Percentiles rank a stretch among this genome's conserved stretches.
These are phyloP conservation scores for Carollia perspicillata DNA, from an alignment of 2,113 vertebrate genomes.

Conservation along the genomic window DNA sequence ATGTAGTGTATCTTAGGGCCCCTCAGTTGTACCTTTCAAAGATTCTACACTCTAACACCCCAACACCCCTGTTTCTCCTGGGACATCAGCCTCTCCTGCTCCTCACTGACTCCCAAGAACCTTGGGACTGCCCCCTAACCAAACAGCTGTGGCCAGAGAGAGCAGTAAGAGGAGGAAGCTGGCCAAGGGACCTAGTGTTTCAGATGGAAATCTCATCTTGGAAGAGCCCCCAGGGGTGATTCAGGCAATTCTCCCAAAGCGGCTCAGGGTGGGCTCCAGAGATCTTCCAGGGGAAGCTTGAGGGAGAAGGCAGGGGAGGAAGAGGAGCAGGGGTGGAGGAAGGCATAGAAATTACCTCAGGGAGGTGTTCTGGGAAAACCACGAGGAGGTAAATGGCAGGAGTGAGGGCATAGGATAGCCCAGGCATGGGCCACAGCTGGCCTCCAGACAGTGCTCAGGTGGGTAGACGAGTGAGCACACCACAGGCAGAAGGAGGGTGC, in stretches of 20 bases:
- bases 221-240: background rate
- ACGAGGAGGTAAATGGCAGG: background rate
- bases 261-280: too few relatives aligned
- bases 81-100: background rate
- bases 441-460: rapidly evolving
- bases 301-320: rapidly evolving
- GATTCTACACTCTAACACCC: background rate
- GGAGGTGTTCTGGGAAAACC: background rate
- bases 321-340: background rate
- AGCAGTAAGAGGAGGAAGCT: background rate
- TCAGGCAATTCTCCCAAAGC: background rate
- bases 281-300: background rate
- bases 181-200: background rate
- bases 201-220: background rate
- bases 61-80: background rate
- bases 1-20: too few relatives aligned
- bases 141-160: background rate
- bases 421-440: rapidly evolving
- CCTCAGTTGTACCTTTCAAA: background rate
- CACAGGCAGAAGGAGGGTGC: too few relatives aligned
- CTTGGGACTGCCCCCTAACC: background rate
- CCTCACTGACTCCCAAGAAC: rapidly evolving
- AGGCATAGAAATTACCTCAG: background rate
- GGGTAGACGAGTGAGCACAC: rapidly evolving
- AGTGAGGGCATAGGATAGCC: background rate